phyloP scores from a whole-genome alignment of 92 coral and sea anemone species.

The Phenganax subtilis region DNA sequence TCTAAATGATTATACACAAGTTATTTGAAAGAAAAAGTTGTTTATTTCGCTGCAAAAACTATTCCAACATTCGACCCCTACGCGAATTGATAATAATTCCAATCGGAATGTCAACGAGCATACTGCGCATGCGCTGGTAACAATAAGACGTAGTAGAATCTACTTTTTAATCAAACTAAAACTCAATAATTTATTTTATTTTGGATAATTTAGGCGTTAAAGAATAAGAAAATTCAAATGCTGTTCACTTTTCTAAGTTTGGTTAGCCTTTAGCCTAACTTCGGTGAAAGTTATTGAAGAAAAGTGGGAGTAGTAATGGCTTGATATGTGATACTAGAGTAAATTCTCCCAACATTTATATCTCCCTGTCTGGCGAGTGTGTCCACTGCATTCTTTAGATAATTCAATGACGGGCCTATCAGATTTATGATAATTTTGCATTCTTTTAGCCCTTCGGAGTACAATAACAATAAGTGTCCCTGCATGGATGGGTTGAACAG shows the following conservation, averaged over 20 bases:
- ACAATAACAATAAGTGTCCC: slow-evolving; percentile 12
- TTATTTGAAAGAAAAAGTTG: not conserved
- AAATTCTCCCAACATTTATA: slow-evolving; percentile 17
- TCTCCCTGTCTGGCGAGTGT: slow-evolving; percentile 16
- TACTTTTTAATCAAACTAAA: slow-evolving; percentile 1
- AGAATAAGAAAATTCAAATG: not conserved
- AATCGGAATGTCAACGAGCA: slow-evolving; percentile 39
- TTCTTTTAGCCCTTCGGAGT: slow-evolving; percentile 6
- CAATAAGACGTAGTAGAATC: slow-evolving; percentile 14
- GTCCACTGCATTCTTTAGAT: slow-evolving; percentile 24
- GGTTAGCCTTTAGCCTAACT: not conserved
- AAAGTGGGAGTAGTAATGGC: not conserved
- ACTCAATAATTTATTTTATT: not conserved
- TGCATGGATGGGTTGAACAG: slow-evolving; percentile 1
- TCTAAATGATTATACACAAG: not conserved
- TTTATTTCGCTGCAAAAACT: not conserved
- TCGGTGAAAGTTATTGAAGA: not conserved
- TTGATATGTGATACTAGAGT: not conserved
- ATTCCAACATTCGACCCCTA: not conserved
- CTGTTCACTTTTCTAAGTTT: not conserved
- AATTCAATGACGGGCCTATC: slow-evolving; percentile 28
- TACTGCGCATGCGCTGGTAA: slow-evolving; percentile 29
- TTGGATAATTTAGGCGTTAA: not conserved
- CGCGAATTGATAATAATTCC: slow-evolving; percentile 28
- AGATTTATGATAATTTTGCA: slow-evolving; percentile 30